These are phyloP conservation scores for Parochlus steinenii DNA, from an alignment of 2,888 invertebrate species.

Conservation along the genomic window DNA sequence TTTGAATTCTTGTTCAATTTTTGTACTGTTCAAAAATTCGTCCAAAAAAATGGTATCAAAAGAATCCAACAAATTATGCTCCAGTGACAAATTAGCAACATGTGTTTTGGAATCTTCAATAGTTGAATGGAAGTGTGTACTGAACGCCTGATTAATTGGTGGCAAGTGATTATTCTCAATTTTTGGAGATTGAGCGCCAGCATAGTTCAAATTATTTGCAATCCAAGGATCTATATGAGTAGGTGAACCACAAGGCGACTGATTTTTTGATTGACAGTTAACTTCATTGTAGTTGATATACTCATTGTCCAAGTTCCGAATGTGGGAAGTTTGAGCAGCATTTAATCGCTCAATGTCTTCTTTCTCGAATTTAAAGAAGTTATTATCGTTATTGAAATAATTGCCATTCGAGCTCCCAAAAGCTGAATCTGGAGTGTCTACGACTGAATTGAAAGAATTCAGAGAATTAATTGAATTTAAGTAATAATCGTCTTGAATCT, in stretches of 20 bases:
- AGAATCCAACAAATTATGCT: slow-evolving; percentile 12
- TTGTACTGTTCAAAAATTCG: slow-evolving; percentile 3
- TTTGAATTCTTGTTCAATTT: not conserved
- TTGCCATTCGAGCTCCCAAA: slow-evolving; percentile 17
- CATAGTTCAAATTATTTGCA: slow-evolving; percentile 16
- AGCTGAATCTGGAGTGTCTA: slow-evolving; percentile 29
- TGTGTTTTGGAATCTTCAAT: slow-evolving; percentile 12
- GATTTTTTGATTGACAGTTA: slow-evolving; percentile 31
- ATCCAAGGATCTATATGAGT: slow-evolving; percentile 30
- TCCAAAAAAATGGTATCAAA: slow-evolving; percentile 13
- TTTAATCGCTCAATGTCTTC: slow-evolving; percentile 29
- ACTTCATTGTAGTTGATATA: slow-evolving; percentile 32
- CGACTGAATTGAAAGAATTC: slow-evolving; percentile 17
- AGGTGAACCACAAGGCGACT: slow-evolving; percentile 30
- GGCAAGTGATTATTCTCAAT: slow-evolving; percentile 19
- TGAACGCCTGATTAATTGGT: slow-evolving; percentile 28
- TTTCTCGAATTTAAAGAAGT: slow-evolving; percentile 30
- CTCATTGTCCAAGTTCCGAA: slow-evolving; percentile 24
- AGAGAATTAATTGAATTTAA: slow-evolving; percentile 11
- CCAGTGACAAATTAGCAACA: slow-evolving; percentile 10
- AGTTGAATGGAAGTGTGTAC: slow-evolving; percentile 13
- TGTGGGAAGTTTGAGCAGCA: slow-evolving; percentile 12
- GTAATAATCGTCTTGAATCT: not conserved
- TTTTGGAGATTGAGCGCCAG: slow-evolving; percentile 13
- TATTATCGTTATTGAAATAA: slow-evolving; percentile 12